Base-by-base conservation (phyloP, 2,797 vertebrate species). In the Sciurus carolinensis region DNA sequence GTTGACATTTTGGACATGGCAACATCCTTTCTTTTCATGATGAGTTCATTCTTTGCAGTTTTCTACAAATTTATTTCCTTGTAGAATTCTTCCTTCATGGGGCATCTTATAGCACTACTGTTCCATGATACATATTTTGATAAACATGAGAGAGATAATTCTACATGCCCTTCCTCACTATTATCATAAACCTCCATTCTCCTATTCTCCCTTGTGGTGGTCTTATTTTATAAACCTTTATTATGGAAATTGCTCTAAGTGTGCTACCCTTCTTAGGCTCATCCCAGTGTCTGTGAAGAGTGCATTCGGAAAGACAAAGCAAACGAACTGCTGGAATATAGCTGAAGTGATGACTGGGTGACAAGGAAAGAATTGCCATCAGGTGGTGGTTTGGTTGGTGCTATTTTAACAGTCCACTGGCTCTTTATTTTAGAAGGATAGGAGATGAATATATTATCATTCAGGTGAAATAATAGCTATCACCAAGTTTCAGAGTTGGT, bases 401-500 rank as follows among this genome's bases (percentile, higher is more conserved):
- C 59, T 92, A 7, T 75, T 96, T 87, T 79, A 85, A 91, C 95
- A 96, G 50, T 20, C 71, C 66, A 18, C 39, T 87, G 54, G 39
- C 44, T 79, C 80, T 95, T 92, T 47, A 72, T 97, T 90, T 86
- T 71, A 66, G 54, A 13, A 26, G 39, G n/a, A 10, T 20, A 13
- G 50, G n/a, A 79, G 59, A 73, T 54, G 79, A 95, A 95, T 72
- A 95, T 88, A 52, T 47, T 95, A 76, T 83, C 71, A 33, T 26
- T 94, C 92, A 57, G 39, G 18, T 75, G 96, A 96, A 15, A 7
- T 84, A 80, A 47, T 22, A 90, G 28, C 90, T 94, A 86, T 64
- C 66, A 91, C 24, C 76, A 59, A 47, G 86, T 66, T 92, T 95
- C 73, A 75, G 83, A 95, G 75, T 80, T 95, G 24, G 57, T n/a